A percentile compares a stretch with the other conserved stretches of the same genome.
Conservation (phyloP, 1,140 invertebrate genomes). For the Ptiloglossa arizonensis region DNA sequence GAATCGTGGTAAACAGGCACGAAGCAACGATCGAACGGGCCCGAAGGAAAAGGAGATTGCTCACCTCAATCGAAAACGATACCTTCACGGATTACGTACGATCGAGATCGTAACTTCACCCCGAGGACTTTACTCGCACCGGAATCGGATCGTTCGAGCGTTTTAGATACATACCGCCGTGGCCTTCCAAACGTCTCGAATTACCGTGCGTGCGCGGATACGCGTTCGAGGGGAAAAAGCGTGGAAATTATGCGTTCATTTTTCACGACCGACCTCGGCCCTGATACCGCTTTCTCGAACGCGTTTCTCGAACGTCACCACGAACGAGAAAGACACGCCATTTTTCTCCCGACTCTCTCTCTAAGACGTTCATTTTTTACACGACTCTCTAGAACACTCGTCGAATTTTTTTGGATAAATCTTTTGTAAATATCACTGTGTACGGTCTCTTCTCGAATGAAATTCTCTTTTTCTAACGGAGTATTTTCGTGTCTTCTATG, state of each 20-base stretch:
- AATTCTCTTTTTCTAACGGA: no score
- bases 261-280: neutral
- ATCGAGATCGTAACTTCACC: constrained; percentile 61
- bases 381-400: no score
- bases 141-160: constrained; percentile 47
- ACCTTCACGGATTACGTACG: constrained; percentile 47
- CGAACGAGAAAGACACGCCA: no score
- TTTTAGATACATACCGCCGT: neutral
- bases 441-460: no score
- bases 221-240: neutral
- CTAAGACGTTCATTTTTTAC: no score
- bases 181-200: constrained; percentile 43
- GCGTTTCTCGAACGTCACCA: neutral
- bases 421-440: no score
- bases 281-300: neutral
- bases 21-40: constrained; percentile 26
- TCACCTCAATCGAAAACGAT: constrained; percentile 56
- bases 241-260: neutral
- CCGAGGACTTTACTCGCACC: constrained; percentile 59
- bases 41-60: constrained; percentile 20
- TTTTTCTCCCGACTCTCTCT: no score
- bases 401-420: no score
- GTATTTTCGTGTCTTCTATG: no score
- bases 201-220: constrained; percentile 18
- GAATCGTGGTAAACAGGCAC: constrained; percentile 31